phyloP scores from a whole-genome alignment of 2,113 vertebrate genomes.

The Hippotragus niger region DNA sequence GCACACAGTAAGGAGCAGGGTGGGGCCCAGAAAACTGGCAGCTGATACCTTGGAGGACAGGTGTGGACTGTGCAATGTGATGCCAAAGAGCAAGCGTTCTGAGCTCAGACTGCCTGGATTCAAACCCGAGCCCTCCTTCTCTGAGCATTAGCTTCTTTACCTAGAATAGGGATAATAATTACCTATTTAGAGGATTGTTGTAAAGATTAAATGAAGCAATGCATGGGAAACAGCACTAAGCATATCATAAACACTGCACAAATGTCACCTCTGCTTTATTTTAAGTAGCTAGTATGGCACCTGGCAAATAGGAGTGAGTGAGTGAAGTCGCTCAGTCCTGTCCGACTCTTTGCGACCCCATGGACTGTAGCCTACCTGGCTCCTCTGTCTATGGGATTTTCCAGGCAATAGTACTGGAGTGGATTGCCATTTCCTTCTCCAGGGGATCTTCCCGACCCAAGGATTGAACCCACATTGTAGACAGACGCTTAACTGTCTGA shows the following conservation, averaged over 20 bases:
- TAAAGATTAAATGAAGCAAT: neutral
- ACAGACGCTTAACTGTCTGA: no score
- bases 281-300: no score
- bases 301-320: neutral
- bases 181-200: neutral
- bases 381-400: no score
- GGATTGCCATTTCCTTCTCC: no score
- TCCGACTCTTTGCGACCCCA: no score
- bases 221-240: accelerated
- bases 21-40: neutral
- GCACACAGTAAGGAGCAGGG: neutral
- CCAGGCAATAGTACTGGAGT: no score
- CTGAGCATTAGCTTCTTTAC: neutral
- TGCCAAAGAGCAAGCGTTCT: neutral
- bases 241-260: neutral
- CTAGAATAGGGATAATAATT: neutral
- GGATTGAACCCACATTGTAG: no score
- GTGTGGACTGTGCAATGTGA: no score
- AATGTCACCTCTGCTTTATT: neutral
- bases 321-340: no score
- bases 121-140: neutral
- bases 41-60: neutral
- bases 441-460: no score
- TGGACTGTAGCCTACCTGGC: no score
- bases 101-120: neutral